These are phyloP conservation scores for Gallinago paraguaiae DNA, from an alignment of 2,113 vertebrate genomes.

Conservation along the genomic window DNA sequence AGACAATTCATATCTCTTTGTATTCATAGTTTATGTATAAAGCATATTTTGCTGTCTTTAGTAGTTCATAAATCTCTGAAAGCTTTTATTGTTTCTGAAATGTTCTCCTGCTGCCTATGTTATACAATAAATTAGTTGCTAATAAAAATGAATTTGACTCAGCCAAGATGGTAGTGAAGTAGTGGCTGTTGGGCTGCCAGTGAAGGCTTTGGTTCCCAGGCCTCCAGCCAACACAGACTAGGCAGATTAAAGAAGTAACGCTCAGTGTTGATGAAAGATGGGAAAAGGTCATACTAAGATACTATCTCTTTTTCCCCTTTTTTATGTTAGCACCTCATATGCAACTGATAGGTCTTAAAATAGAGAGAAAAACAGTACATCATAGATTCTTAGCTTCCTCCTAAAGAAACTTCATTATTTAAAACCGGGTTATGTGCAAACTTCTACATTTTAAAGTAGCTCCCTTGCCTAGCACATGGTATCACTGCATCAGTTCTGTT, in stretches of 20 bases:
- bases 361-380: neutral
- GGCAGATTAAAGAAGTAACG: neutral
- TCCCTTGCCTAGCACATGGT: neutral
- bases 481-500: neutral
- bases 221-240: neutral
- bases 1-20: neutral
- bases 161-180: neutral
- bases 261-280: neutral
- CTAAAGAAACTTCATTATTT: neutral
- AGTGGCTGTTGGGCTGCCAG: neutral
- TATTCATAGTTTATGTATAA: neutral
- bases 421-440: neutral
- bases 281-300: neutral
- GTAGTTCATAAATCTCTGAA: neutral
- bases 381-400: neutral
- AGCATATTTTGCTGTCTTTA: neutral
- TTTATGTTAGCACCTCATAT: neutral
- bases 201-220: neutral
- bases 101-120: neutral
- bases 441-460: neutral
- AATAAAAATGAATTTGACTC: conserved; percentile 1
- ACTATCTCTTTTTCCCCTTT: neutral
- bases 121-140: neutral
- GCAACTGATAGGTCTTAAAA: neutral
- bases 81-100: conserved; percentile 2